Percentiles rank a stretch among this genome's conserved stretches.
Conservation (phyloP, 2,113 vertebrate genomes). For the Microcebus tavaratra region DNA sequence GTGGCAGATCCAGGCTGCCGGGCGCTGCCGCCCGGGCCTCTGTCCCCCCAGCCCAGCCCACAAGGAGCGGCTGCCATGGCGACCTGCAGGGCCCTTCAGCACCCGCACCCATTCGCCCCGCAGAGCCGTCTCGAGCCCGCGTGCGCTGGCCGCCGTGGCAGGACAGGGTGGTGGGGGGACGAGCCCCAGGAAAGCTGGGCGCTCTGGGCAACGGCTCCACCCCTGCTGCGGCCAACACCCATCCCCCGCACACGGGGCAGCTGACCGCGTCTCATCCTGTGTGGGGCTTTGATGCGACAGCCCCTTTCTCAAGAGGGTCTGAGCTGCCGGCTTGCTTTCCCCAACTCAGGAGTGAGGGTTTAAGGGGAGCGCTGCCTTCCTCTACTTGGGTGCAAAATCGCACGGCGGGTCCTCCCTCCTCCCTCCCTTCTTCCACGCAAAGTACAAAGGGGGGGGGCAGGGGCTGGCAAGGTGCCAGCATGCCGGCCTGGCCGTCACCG, state of each 20-base stretch:
- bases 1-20: neutral
- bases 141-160: fast-evolving
- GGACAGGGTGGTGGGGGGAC: too few relatives aligned
- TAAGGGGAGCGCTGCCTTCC: neutral
- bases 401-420: fast-evolving
- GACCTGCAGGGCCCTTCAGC: neutral
- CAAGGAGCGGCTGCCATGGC: neutral
- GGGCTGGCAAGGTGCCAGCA: neutral
- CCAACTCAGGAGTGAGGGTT: neutral
- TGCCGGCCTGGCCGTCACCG: neutral
- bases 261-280: too few relatives aligned
- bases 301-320: neutral
- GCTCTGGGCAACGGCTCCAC: fast-evolving
- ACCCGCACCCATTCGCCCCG: neutral
- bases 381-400: neutral
- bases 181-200: neutral
- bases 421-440: neutral
- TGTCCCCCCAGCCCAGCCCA: neutral
- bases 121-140: neutral
- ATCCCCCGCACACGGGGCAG: too few relatives aligned
- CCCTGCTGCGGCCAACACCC: too few relatives aligned
- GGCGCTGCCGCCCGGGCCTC: neutral
- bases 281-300: neutral
- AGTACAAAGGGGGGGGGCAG: neutral
- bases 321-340: neutral